Percentiles rank a stretch among this genome's conserved stretches.
Conservation (phyloP, 2,113 vertebrate species). For the Typhlomys cinereus region DNA sequence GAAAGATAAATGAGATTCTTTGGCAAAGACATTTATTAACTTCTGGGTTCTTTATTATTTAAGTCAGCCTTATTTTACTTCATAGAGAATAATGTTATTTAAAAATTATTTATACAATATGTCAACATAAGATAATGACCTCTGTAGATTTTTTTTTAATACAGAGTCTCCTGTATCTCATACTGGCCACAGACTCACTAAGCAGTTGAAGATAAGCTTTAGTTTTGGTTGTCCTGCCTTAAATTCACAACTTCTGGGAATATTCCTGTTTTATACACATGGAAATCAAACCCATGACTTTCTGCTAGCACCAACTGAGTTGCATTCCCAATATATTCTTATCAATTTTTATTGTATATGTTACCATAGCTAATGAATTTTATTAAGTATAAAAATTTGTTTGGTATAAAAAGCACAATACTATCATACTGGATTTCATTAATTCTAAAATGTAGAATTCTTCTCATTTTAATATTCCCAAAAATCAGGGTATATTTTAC, state of each 20-base stretch:
- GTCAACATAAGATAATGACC: neutral
- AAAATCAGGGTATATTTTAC: neutral
- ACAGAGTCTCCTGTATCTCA: no score
- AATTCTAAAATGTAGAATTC: neutral
- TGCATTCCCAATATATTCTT: no score
- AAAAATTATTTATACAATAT: conserved; percentile 1
- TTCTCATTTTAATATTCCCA: conserved; percentile 10
- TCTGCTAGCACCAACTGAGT: neutral
- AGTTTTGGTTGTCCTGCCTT: neutral
- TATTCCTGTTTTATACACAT: neutral
- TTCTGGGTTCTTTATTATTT: neutral
- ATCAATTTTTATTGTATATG: neutral
- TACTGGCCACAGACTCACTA: neutral
- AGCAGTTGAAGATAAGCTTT: no score
- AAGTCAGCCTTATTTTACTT: neutral
- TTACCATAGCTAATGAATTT: neutral
- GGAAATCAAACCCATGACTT: neutral
- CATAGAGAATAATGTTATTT: neutral
- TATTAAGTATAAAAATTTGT: neutral
- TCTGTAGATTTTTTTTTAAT: neutral
- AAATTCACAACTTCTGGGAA: neutral
- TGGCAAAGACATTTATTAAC: neutral
- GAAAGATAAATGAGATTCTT: neutral
- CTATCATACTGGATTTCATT: neutral
- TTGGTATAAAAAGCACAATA: neutral